Percentiles rank a stretch among this genome's conserved stretches.
Conservation (phyloP, 1,140 invertebrate genomes). For the Drosophila murphyi region DNA sequence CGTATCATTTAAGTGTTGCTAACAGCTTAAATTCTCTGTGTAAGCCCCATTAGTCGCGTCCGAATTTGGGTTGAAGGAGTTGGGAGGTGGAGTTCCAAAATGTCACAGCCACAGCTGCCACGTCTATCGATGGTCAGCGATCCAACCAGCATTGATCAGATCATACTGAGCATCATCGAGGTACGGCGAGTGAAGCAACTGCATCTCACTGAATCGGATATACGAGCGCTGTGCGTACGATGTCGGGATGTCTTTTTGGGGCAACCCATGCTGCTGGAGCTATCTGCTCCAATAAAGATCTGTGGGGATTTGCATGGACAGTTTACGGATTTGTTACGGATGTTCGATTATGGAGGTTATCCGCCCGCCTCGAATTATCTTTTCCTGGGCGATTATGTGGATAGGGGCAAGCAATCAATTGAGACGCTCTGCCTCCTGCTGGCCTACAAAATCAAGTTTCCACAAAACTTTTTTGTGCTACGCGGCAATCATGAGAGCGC, state of each 20-base stretch:
- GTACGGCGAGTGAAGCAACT: conserved; percentile 98
- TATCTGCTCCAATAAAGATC: conserved; percentile 99
- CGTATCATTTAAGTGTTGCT: conserved; percentile 1
- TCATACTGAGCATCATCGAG: conserved; percentile 85
- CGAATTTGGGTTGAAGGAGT: background rate
- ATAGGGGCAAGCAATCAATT: conserved; percentile 92
- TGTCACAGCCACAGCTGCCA: background rate
- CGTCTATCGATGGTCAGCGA: conserved; percentile 4
- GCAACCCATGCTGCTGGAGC: conserved; percentile 97
- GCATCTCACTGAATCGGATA: conserved; percentile 96
- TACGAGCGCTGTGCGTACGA: conserved; percentile 96
- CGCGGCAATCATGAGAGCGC: conserved; percentile 86
- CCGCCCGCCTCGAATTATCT: conserved; percentile 99
- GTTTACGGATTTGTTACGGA: conserved; percentile 97
- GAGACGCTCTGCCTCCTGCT: conserved; percentile 96
- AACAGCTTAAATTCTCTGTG: conserved; percentile 25
- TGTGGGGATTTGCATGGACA: conserved; percentile 99
- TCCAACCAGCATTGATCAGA: conserved; percentile 42
- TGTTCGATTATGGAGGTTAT: conserved; percentile 99
- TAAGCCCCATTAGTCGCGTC: conserved; percentile 9
- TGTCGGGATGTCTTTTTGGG: conserved; percentile 98
- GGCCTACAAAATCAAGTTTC: conserved; percentile 97
- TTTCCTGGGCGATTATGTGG: conserved; percentile 95
- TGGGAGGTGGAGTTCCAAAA: background rate
- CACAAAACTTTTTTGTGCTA: conserved; percentile 93